A percentile compares a stretch with the other conserved stretches of the same genome.
These are phyloP conservation scores for Zosterops lateralis DNA, from an alignment of 2,113 vertebrate genomes.

Conservation along the genomic window DNA sequence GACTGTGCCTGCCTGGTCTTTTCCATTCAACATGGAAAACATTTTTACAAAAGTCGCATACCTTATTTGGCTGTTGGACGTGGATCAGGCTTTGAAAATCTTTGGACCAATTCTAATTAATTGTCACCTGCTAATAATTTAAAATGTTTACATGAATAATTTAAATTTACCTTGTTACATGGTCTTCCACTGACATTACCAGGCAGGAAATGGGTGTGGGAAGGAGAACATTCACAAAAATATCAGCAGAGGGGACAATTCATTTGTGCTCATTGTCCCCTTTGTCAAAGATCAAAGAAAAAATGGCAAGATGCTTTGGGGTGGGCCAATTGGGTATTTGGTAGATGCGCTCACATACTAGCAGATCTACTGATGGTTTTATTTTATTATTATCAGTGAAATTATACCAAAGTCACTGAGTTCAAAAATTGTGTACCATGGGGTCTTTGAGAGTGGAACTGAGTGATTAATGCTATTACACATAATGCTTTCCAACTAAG, in stretches of 20 bases:
- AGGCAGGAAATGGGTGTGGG: not conserved
- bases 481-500: not conserved
- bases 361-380: not conserved
- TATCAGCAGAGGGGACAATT: not conserved
- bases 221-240: not conserved
- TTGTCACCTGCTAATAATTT: not conserved
- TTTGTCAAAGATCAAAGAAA: not conserved
- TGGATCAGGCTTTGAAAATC: not conserved
- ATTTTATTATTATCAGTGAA: not conserved
- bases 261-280: not conserved
- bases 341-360: not conserved
- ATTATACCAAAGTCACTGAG: not conserved
- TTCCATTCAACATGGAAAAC: not conserved
- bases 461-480: not conserved
- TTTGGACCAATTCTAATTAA: not conserved
- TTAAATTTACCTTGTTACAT: not conserved
- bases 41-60: not conserved
- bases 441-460: not conserved
- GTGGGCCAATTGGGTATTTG: not conserved
- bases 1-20: not conserved
- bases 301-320: not conserved
- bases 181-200: not conserved
- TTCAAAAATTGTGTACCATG: not conserved
- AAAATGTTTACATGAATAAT: not conserved
- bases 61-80: not conserved